Conservation (phyloP, 2,797 vertebrate genomes). For the Hydrophis major region DNA sequence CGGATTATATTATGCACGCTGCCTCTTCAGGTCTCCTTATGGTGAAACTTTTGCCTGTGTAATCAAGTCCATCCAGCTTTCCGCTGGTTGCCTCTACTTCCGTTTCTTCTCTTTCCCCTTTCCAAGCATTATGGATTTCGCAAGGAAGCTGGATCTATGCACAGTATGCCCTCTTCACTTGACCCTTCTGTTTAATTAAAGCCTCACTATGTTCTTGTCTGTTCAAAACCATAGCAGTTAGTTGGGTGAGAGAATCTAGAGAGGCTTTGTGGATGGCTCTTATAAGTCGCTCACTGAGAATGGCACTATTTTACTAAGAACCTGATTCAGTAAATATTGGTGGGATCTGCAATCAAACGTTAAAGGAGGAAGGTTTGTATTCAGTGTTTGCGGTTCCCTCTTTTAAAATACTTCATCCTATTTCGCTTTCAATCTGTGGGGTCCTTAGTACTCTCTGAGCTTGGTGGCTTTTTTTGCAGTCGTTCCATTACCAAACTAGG, state of each 20-base stretch:
- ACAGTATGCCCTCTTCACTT: not conserved
- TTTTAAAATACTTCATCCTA: not conserved
- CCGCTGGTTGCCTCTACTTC: not conserved
- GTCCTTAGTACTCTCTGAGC: not conserved
- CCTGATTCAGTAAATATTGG: not conserved
- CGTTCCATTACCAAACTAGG: not conserved
- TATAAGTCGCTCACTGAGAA: not conserved
- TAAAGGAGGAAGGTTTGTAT: not conserved
- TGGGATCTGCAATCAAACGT: not conserved
- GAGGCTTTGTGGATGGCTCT: not conserved
- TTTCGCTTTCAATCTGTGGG: not conserved
- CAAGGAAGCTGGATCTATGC: not conserved
- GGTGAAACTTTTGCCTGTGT: not conserved
- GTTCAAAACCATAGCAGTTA: not conserved
- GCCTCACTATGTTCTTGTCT: not conserved
- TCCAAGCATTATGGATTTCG: not conserved
- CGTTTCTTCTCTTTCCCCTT: not conserved
- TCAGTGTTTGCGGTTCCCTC: not conserved
- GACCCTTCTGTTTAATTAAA: not conserved
- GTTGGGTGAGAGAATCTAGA: not conserved
- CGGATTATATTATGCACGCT: not conserved
- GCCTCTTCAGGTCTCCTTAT: not conserved
- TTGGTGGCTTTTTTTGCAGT: not conserved
- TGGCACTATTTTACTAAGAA: not conserved
- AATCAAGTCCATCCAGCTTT: not conserved